These are phyloP conservation scores for Leuciscus idus DNA, from an alignment of 2,113 vertebrate genomes.

Conservation along the genomic window DNA sequence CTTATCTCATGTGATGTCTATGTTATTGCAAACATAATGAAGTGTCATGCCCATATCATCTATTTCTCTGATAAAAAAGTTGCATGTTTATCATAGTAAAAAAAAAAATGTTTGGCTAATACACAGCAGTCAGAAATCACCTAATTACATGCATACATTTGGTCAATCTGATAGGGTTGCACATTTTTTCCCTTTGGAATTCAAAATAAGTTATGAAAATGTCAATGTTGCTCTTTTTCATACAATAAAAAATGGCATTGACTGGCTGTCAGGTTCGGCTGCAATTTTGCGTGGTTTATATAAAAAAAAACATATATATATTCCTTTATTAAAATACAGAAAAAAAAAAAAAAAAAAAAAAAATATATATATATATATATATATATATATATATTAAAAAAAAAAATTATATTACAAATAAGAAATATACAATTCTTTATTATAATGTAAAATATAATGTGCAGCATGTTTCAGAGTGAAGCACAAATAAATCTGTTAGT, in stretches of 20 bases:
- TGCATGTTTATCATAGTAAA: not conserved
- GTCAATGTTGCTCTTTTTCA: not conserved
- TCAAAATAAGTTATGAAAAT: not conserved
- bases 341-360: too few species aligned
- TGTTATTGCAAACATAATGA: conserved; percentile 10
- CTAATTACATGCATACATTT: not conserved
- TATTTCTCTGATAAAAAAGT: not conserved
- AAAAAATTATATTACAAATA: not conserved
- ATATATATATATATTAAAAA: not conserved
- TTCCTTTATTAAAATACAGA: not conserved
- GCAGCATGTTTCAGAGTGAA: too few species aligned
- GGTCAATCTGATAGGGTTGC: too few species aligned
- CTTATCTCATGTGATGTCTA: not conserved
- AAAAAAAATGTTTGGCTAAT: not conserved
- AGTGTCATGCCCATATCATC: not conserved
- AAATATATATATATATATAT: not conserved
- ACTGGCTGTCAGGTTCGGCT: not conserved
- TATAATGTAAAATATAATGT: not conserved
- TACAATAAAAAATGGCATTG: not conserved
- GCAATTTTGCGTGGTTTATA: not conserved
- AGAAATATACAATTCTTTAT: not conserved
- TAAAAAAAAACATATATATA: not conserved
- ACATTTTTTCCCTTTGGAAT: not conserved
- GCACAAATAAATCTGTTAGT: too few species aligned
- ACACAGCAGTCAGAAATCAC: not conserved